Conservation (phyloP, 2,113 vertebrate species). For the Ancistrus triradiatus region DNA sequence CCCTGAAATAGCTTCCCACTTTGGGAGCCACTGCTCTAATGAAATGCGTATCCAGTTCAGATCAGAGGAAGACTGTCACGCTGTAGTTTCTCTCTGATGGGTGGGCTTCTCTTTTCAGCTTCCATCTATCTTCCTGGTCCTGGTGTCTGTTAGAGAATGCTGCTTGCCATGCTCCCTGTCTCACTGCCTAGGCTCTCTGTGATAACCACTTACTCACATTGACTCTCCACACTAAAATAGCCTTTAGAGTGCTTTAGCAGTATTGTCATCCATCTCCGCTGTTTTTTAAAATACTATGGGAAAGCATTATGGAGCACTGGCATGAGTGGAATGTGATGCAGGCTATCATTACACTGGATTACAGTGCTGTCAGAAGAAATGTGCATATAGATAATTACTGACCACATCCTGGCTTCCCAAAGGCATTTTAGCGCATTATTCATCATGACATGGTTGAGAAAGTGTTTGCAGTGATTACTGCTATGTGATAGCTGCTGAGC, state of each 20-base stretch:
- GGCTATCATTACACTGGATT: slow-evolving; percentile 24
- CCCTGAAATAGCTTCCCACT: too few relatives aligned
- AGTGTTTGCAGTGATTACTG: slow-evolving; percentile 12
- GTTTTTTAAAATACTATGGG: slow-evolving; percentile 23
- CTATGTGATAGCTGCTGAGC: background rate
- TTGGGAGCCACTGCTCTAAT: too few relatives aligned
- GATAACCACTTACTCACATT: slow-evolving; percentile 26
- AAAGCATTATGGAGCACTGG: background rate
- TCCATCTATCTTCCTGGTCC: slow-evolving; percentile 27
- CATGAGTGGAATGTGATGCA: slow-evolving; percentile 8
- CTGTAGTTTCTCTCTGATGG: slow-evolving; percentile 10
- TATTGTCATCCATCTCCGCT: slow-evolving; percentile 27
- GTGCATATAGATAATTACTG: slow-evolving; percentile 30
- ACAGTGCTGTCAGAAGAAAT: slow-evolving; percentile 4
- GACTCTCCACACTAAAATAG: slow-evolving; percentile 1
- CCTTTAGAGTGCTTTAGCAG: slow-evolving; percentile 20
- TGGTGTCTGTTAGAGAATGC: slow-evolving; percentile 22
- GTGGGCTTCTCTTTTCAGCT: slow-evolving; percentile 22
- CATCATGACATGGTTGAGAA: background rate
- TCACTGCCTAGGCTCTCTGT: background rate
- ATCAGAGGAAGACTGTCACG: slow-evolving; percentile 18
- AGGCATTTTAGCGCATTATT: slow-evolving; percentile 9
- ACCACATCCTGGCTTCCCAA: slow-evolving; percentile 16
- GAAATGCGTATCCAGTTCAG: slow-evolving; percentile 14
- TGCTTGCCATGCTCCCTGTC: background rate